These are phyloP conservation scores for Morphnarchus princeps DNA, from an alignment of 2,113 vertebrate genomes.

Conservation along the genomic window DNA sequence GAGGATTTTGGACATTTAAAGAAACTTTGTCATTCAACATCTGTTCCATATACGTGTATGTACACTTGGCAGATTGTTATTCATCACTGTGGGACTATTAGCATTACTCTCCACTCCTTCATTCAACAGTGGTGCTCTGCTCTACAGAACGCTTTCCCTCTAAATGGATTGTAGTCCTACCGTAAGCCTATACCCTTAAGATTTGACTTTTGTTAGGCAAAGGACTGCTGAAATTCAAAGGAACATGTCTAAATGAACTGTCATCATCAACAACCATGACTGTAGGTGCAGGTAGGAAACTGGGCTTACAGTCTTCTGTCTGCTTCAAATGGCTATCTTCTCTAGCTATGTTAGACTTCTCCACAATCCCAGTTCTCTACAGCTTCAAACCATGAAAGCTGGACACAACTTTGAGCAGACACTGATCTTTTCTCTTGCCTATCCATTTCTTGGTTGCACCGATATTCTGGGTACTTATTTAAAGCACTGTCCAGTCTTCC, in stretches of 20 bases:
- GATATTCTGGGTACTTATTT: neutral
- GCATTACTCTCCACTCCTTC: neutral
- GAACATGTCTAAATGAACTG: neutral
- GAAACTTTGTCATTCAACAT: neutral
- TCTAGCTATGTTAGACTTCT: neutral
- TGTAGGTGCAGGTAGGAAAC: neutral
- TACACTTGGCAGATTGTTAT: neutral
- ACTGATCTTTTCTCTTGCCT: neutral
- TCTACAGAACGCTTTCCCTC: neutral
- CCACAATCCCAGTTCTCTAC: neutral
- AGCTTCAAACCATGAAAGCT: neutral
- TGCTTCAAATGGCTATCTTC: neutral
- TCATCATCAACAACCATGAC: neutral
- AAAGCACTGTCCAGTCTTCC: neutral
- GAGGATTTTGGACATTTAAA: neutral
- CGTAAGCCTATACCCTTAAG: neutral
- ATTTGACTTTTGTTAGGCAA: neutral
- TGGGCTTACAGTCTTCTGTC: neutral
- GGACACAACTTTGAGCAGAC: neutral
- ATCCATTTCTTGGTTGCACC: neutral
- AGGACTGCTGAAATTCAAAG: neutral
- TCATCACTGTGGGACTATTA: neutral
- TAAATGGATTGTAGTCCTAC: neutral
- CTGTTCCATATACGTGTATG: neutral
- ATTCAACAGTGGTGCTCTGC: neutral